Conservation (phyloP, 2,113 vertebrate species). For the Azemiops feae region DNA sequence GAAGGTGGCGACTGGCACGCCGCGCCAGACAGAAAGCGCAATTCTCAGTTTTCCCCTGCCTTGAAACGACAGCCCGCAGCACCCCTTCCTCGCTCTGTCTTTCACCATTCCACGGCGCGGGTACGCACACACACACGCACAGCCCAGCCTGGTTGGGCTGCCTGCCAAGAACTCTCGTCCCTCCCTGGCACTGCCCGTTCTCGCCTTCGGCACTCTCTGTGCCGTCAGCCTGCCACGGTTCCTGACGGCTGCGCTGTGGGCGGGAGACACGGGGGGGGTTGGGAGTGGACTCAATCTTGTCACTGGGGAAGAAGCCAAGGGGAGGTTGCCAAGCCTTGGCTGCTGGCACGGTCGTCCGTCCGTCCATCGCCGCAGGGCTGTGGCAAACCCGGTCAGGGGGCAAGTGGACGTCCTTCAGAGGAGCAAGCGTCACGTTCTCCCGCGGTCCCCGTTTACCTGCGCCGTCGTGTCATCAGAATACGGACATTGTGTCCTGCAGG, state of each 20-base stretch:
- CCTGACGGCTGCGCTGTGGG: not conserved
- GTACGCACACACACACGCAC: not conserved
- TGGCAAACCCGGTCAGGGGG: not conserved
- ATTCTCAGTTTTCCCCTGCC: not conserved
- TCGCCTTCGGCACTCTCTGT: not conserved
- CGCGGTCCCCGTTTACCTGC: accelerated
- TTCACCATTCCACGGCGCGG: not conserved
- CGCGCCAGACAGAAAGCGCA: not conserved
- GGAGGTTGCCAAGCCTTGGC: not conserved
- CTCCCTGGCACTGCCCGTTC: not conserved
- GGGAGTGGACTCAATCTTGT: not conserved
- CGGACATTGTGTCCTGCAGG: not conserved
- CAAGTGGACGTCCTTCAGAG: not conserved
- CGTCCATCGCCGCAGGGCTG: not conserved
- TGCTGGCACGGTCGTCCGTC: not conserved
- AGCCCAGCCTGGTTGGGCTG: not conserved
- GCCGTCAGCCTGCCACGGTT: not conserved
- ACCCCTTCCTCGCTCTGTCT: not conserved
- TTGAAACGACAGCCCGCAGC: not conserved
- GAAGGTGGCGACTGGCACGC: constrained; percentile 22
- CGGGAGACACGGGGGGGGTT: not conserved
- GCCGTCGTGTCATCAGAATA: not conserved
- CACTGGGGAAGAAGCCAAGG: not conserved
- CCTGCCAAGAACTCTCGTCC: not conserved
- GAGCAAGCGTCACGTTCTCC: not conserved